Evolutionary conservation across 1,140 invertebrate species (phyloP), one percentile per base, ranked within the genome.

Genomic region (Trichogramma pretiosum): DNA sequence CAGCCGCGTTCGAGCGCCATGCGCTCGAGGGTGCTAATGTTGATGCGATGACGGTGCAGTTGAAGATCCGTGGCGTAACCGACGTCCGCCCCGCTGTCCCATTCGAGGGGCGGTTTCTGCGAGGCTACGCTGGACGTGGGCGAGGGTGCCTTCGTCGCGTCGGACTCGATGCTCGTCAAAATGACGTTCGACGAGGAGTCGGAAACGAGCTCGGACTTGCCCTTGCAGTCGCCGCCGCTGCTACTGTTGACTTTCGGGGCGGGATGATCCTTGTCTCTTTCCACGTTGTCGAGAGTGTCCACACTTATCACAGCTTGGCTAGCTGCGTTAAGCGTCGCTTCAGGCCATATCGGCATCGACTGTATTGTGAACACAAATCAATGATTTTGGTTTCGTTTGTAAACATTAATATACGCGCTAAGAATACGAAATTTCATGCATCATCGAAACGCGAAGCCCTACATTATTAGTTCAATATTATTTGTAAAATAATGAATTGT

Each of bases 41-140:
- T 11, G 13, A 3, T 40, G n/a, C 3, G 14, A 26, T 24, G 5
- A 17, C 16, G 17, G 1, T 26, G 26, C n/a, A n/a, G 1, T 23
- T 32, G 30, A 4, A 5, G 21, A 2, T 28, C 19, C 4, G 21
- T 18, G 2, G 5, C n/a, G 65, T 87, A 87, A 5, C 83, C 84
- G 30, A 85, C 83, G 68, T 87, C 84, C 7, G 82, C 84, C 37
- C 83, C 77, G 48, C 80, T 85, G 59, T 85, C 83, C 84, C 84
- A 85, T 67, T 86, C 83, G 3, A 86, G 61, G 50, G 77, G 80
- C 50, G 77, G 80, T 7, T 78, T 70, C 53, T 79, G 74, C 2
- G 81, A 83, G 3, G 76, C 74, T 1, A 80, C 60, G 58, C 81
- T 83, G 39, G 80, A 81, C 24, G 77, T 75, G 11, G 79, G 80